Evolutionary conservation across 2,888 invertebrate species (phyloP), one percentile per base, ranked within the genome.

Genomic region (Smittia aterrima): DNA sequence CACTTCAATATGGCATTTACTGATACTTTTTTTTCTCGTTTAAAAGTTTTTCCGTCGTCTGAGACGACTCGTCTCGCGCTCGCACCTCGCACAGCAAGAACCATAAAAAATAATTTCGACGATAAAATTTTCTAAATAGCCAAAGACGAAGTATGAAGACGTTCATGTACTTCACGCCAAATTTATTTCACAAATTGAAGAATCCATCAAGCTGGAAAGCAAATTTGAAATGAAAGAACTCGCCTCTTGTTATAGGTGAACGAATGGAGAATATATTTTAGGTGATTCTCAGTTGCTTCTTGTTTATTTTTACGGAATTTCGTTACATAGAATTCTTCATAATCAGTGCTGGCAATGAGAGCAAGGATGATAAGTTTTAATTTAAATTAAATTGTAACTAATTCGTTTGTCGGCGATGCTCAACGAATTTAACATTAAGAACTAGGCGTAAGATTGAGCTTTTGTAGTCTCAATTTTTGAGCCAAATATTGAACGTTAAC

Each of bases 311-410:
- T 9, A 32, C 32, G 32, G 32, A 32, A 32, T 32, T 3, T 32
- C 9, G 32, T 32, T 9, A 9, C 32, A n/a, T n/a, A 32, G 32
- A 32, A 6, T 32, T 32, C 32, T 32, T 32, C 32, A 9, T 9
- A 3, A 32, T 32, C 32, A 9, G 32, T 9, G 32, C 4, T 9
- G 32, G 9, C 32, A 9, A 32, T 32, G 32, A 32, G 4, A 32
- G 32, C 32, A 9, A 32, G 9, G 32, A 32, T 9, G 9, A 32
- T 3, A 32, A 32, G 9, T 6, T 32, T 9, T 3, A 32, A 47
- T 47, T 47, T 47, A 47, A 47, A 47, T 47, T n/a, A 47, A 47
- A 47, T 47, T 47, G 11, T 47, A 47, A 47, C 47, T 47, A 47
- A 16, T 11, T 47, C 11, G 16, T 47, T 47, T 11, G 47, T 6